Evolutionary conservation across 2,797 vertebrate species (phyloP).

Genomic region (Falco biarmicus): DNA sequence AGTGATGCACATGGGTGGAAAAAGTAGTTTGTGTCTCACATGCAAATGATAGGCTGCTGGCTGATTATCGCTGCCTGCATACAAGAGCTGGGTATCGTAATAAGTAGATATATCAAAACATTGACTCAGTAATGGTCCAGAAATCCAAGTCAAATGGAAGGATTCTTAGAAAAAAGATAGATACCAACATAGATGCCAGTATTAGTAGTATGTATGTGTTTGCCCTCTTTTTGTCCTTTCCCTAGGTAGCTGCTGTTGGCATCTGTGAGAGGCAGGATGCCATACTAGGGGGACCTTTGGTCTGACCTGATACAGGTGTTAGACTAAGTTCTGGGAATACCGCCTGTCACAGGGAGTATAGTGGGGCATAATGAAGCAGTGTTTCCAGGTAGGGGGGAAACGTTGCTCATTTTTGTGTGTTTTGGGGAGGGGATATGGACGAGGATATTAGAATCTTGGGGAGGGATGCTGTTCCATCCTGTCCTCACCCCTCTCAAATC

Average conservation of each 20-base stretch:
- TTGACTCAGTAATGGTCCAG: neutral
- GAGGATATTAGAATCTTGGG: neutral
- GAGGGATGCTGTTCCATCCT: neutral
- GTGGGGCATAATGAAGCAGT: neutral
- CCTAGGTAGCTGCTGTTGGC: neutral
- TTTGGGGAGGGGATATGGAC: neutral
- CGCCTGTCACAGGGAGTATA: neutral
- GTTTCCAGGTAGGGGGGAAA: neutral
- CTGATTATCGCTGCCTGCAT: neutral
- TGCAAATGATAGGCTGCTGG: neutral
- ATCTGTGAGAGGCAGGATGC: neutral
- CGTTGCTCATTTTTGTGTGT: neutral
- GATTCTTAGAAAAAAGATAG: neutral
- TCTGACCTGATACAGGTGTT: neutral
- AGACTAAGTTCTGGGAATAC: neutral
- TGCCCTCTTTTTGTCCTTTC: neutral
- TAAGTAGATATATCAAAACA: neutral
- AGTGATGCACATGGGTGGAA: slow-evolving; percentile 26
- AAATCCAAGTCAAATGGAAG: neutral
- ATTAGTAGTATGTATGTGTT: neutral
- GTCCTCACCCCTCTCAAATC: neutral
- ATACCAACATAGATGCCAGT: neutral
- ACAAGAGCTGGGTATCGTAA: neutral
- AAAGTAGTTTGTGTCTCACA: slow-evolving; percentile 13
- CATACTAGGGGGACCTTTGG: neutral